Evolutionary conservation across 2,888 invertebrate genomes (phyloP).

Genomic region (Eumerus sabulonum): DNA sequence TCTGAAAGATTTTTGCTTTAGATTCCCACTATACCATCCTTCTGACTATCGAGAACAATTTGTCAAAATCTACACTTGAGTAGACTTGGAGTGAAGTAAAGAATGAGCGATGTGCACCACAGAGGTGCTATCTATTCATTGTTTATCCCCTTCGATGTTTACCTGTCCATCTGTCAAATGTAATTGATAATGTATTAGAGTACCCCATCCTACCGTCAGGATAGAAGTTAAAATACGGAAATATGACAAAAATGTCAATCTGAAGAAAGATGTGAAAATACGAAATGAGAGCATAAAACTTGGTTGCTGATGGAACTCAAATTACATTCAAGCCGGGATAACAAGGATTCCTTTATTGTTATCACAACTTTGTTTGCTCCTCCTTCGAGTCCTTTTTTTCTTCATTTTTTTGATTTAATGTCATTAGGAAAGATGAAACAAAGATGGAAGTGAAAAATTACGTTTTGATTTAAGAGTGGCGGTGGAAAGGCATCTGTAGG

Average conservation of each 20-base stretch:
- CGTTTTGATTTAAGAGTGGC: slow-evolving; percentile 54
- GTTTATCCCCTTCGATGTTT: not conserved
- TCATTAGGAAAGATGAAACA: slow-evolving; percentile 22
- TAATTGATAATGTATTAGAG: slow-evolving; percentile 57
- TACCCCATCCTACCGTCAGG: slow-evolving; percentile 14
- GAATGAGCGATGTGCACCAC: too few relatives aligned
- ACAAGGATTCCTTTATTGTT: slow-evolving; percentile 8
- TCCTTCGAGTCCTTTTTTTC: not conserved
- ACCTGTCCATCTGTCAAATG: slow-evolving; percentile 61
- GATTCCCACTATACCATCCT: too few relatives aligned
- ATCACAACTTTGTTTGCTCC: slow-evolving; percentile 2
- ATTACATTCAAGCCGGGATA: slow-evolving; percentile 50
- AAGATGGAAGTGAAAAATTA: slow-evolving; percentile 61
- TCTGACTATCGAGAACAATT: too few relatives aligned
- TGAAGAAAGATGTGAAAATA: slow-evolving; percentile 2
- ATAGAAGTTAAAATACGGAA: slow-evolving; percentile 43
- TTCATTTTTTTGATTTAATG: not conserved
- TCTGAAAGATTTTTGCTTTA: too few relatives aligned
- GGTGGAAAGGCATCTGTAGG: slow-evolving; percentile 38
- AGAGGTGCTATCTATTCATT: too few relatives aligned
- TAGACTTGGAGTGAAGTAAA: too few relatives aligned
- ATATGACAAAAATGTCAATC: slow-evolving; percentile 22
- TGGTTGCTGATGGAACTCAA: slow-evolving; percentile 10
- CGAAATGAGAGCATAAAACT: not conserved
- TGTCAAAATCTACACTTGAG: too few relatives aligned